Evolutionary conservation across 2,888 invertebrate species (phyloP).

Genomic region (Eupithecia centaureata): DNA sequence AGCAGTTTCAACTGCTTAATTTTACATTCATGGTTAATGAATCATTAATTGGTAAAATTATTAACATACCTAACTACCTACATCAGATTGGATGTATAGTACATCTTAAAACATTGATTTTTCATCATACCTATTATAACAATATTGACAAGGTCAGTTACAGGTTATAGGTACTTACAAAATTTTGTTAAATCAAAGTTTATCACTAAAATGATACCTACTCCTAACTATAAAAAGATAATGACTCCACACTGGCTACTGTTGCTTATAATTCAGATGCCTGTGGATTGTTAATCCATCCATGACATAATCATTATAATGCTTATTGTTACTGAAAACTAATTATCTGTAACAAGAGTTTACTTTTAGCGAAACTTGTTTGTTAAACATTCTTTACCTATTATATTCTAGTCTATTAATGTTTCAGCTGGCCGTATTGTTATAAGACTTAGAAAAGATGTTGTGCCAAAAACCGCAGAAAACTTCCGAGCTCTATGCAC

Average conservation of each 20-base stretch:
- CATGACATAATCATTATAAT: no score
- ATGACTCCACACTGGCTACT: not conserved
- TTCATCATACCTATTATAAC: not conserved
- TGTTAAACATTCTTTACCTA: not conserved
- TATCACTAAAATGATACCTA: no score
- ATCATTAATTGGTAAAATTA: no score
- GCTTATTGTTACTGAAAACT: no score
- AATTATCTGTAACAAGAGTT: no score
- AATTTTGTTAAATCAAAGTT: not conserved
- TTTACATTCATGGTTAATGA: no score
- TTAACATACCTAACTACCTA: no score
- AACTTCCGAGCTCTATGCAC: slow-evolving; percentile 97
- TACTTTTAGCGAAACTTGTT: not conserved
- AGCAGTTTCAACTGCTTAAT: no score
- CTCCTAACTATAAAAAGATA: not conserved
- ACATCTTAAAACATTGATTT: no score
- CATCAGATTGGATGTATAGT: no score
- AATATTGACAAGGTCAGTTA: slow-evolving; percentile 18
- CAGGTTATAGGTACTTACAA: not conserved
- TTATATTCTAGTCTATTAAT: no score
- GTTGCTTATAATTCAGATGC: not conserved
- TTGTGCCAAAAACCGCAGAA: slow-evolving; percentile 94
- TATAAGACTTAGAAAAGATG: slow-evolving; percentile 92
- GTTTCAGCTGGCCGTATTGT: slow-evolving; percentile 91
- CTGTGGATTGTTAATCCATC: not conserved